Evolutionary conservation across 2,888 invertebrate genomes (phyloP).

Genomic region (Artemia sinica): DNA sequence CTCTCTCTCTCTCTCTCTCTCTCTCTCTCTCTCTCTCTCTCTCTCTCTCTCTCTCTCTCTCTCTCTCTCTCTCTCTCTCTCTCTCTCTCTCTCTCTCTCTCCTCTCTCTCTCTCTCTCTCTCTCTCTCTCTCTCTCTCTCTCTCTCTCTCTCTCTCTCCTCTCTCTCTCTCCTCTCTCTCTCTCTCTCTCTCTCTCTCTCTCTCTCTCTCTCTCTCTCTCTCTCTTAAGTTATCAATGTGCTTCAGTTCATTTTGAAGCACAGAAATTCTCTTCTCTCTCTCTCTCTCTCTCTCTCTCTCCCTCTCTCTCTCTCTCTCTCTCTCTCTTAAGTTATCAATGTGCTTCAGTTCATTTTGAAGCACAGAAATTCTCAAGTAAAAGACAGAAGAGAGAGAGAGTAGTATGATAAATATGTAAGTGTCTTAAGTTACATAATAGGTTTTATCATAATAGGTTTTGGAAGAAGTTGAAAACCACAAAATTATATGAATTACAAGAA

Average conservation of each 20-base stretch:
- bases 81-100: conserved; percentile 12
- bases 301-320: background rate
- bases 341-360: background rate
- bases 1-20: conserved; percentile 12
- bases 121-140: too few relatives aligned
- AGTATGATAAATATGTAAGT: too few relatives aligned
- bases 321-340: background rate
- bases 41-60: conserved; percentile 12
- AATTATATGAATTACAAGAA: too few relatives aligned
- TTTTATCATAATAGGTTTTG: too few relatives aligned
- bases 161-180: background rate
- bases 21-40: conserved; percentile 12
- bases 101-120: conserved; percentile 12
- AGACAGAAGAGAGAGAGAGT: too few relatives aligned
- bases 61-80: conserved; percentile 12
- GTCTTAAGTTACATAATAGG: too few relatives aligned
- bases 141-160: conserved; percentile 8
- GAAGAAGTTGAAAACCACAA: too few relatives aligned
- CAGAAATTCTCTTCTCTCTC: background rate
- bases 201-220: conserved; percentile 8
- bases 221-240: background rate
- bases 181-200: conserved; percentile 12
- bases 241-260: background rate
- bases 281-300: conserved; percentile 5
- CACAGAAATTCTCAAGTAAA: too few relatives aligned